phyloP scores from a whole-genome alignment of 1,140 invertebrate species.

The Heterodera carotae region DNA sequence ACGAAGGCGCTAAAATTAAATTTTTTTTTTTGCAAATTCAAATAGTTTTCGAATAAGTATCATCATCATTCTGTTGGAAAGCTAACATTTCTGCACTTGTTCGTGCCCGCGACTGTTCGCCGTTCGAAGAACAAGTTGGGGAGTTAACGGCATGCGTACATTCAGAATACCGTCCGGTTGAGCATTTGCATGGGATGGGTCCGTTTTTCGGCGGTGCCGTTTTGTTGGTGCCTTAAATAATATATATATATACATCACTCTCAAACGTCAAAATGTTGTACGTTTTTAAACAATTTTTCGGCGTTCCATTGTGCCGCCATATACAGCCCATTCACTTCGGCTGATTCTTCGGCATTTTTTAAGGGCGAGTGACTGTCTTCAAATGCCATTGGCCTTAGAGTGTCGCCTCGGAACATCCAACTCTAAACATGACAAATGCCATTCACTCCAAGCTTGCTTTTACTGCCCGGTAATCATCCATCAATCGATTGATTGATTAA shows the following conservation, averaged over 20 bases:
- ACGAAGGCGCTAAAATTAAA: conserved; percentile 3
- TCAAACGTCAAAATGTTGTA: neutral
- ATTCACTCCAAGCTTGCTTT: no score
- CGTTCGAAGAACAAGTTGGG: neutral
- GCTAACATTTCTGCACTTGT: conserved; percentile 22
- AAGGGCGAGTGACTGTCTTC: neutral
- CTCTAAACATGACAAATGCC: conserved; percentile 10
- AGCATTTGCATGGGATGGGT: conserved; percentile 8
- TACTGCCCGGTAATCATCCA: no score
- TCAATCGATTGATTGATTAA: neutral
- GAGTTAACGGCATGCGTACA: neutral
- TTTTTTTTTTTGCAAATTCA: neutral
- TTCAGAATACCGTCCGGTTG: neutral
- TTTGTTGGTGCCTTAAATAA: neutral
- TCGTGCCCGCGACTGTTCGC: conserved; percentile 3
- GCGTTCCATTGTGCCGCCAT: conserved; percentile 29
- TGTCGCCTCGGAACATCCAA: conserved; percentile 26
- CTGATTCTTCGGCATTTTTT: conserved; percentile 11
- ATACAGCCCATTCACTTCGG: conserved; percentile 24
- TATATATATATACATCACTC: neutral
- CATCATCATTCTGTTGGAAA: conserved; percentile 6
- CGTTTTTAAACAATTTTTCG: conserved; percentile 28
- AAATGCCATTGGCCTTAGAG: conserved; percentile 6
- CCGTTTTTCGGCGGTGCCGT: conserved; percentile 13
- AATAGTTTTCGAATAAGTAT: neutral